phyloP scores from a whole-genome alignment of 2,888 invertebrate species.

The Pogonocherus hispidulus region DNA sequence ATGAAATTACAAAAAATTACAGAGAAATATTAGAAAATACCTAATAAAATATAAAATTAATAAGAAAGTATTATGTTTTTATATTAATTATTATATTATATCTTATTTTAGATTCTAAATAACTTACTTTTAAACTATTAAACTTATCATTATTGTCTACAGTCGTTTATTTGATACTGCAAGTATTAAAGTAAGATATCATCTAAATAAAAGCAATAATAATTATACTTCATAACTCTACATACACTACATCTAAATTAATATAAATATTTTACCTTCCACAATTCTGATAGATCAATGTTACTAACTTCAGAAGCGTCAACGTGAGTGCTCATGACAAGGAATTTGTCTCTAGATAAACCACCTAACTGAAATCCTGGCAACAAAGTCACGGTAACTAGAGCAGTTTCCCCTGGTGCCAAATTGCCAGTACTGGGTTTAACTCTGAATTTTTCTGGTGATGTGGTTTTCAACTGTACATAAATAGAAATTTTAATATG shows the following conservation, averaged over 20 bases:
- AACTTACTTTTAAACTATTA: too few relatives aligned
- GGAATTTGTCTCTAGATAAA: constrained; percentile 86
- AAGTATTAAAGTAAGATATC: too few relatives aligned
- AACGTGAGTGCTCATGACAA: constrained; percentile 86
- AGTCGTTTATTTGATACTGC: too few relatives aligned
- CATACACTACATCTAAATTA: too few relatives aligned
- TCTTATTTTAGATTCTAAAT: too few relatives aligned
- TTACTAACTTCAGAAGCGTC: constrained; percentile 71
- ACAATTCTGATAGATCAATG: constrained; percentile 79
- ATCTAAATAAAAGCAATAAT: too few relatives aligned
- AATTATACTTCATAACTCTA: too few relatives aligned
- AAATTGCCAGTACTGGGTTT: constrained; percentile 88
- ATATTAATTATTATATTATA: too few relatives aligned
- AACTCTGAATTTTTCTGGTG: constrained; percentile 95
- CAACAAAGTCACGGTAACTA: constrained; percentile 82
- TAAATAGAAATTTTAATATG: constrained; percentile 50
- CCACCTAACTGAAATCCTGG: constrained; percentile 79
- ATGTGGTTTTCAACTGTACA: constrained; percentile 92
- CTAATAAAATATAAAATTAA: too few relatives aligned
- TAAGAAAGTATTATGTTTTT: too few relatives aligned
- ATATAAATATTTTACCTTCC: constrained; percentile 73
- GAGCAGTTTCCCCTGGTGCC: constrained; percentile 74
- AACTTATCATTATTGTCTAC: too few relatives aligned
- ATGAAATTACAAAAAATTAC: background rate
- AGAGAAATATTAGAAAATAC: constrained; percentile 2